A percentile compares a stretch with the other conserved stretches of the same genome.
Evolutionary conservation across 2,113 vertebrate species (phyloP).

Genomic region (Sorex araneus): DNA sequence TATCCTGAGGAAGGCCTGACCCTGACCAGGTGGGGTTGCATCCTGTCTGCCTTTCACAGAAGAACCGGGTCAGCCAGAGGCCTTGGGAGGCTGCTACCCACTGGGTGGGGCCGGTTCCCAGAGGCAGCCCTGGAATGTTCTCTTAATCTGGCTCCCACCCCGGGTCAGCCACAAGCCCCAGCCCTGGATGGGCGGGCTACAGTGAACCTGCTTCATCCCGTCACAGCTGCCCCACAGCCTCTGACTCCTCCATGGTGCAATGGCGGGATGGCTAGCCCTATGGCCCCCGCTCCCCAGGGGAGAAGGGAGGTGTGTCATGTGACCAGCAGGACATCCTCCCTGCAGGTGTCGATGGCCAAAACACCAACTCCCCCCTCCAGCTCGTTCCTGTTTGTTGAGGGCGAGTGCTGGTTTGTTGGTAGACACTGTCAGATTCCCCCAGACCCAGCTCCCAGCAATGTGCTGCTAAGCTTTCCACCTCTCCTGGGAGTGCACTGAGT

Average conservation of each 20-base stretch:
- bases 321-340: no score
- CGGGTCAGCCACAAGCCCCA: neutral
- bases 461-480: neutral
- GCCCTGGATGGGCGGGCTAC: neutral
- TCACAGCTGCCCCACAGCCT: neutral
- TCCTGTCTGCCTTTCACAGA: neutral
- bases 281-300: no score
- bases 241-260: no score
- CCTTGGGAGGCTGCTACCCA: neutral
- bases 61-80: conserved; percentile 71
- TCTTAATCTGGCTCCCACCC: neutral
- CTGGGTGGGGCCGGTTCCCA: neutral
- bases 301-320: neutral
- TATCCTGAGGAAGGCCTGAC: no score
- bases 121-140: conserved; percentile 49
- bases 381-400: no score
- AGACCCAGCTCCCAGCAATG: neutral
- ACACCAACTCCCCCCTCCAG: no score
- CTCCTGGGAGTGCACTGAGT: neutral
- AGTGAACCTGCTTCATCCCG: neutral
- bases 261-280: no score
- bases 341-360: no score
- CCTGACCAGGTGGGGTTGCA: neutral
- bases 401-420: neutral
- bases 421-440: neutral